Percentiles rank a stretch among this genome's conserved stretches.
These are phyloP conservation scores for Crenichthys baileyi DNA, from an alignment of 2,797 vertebrate genomes.

Conservation along the genomic window DNA sequence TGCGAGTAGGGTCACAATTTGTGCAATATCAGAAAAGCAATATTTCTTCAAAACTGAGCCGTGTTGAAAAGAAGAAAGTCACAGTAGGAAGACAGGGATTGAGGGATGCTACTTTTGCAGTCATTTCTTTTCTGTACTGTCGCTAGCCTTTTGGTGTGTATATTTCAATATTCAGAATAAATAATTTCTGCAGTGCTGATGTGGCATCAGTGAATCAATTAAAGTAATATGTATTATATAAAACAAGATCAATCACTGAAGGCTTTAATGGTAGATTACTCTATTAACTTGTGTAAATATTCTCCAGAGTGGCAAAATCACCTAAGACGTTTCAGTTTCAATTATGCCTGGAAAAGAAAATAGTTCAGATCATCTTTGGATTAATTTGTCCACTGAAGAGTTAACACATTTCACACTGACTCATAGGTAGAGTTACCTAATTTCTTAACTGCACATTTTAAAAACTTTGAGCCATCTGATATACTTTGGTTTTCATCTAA, in stretches of 20 bases:
- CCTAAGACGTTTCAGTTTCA: not conserved
- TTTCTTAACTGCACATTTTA: not conserved
- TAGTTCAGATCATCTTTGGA: not conserved
- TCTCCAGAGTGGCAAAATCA: not conserved
- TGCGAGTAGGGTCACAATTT: constrained; percentile 66
- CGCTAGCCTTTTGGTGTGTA: constrained; percentile 10
- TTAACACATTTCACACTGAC: not conserved
- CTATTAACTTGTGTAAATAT: not conserved
- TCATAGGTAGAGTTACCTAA: not conserved
- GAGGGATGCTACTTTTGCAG: constrained; percentile 51
- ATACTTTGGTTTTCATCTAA: not conserved
- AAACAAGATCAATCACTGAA: not conserved
- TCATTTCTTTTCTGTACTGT: constrained; percentile 54
- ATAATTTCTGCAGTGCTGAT: not conserved
- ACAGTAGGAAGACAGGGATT: constrained; percentile 48
- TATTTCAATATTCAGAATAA: constrained; percentile 12
- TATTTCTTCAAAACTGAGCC: constrained; percentile 61
- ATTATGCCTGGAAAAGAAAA: not conserved
- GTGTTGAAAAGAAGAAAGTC: constrained; percentile 41
- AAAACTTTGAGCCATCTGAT: not conserved
- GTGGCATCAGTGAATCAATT: constrained; percentile 3
- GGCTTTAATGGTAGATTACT: not conserved
- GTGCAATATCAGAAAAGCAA: constrained; percentile 69
- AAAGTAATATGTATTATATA: not conserved
- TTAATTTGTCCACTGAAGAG: not conserved